phyloP scores from a whole-genome alignment of 2,888 invertebrate species.

The Blomia tropicalis region DNA sequence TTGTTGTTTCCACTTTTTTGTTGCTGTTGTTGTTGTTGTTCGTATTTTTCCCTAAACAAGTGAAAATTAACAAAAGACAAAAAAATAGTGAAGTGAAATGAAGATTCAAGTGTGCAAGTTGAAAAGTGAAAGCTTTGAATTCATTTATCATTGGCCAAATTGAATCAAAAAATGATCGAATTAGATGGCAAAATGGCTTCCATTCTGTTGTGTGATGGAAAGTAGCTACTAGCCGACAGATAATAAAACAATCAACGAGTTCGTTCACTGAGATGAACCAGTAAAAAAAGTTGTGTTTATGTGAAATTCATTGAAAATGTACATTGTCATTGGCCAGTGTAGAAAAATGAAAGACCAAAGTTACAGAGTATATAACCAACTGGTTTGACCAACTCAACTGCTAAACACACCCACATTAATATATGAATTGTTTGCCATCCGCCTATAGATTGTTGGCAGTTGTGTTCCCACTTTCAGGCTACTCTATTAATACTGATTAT shows the following conservation, averaged over 20 bases:
- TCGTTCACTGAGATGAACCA: no score
- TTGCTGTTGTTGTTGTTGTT: not conserved
- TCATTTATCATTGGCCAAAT: constrained; percentile 12
- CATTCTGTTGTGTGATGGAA: no score
- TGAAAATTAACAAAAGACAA: constrained; percentile 1
- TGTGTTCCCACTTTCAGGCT: not conserved
- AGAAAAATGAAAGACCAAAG: no score
- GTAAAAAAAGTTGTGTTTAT: no score
- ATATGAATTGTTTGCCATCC: no score
- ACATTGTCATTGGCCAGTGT: no score
- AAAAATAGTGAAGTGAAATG: not conserved
- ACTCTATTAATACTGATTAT: constrained; percentile 8
- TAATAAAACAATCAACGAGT: constrained; percentile 8
- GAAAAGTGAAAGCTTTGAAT: constrained; percentile 3
- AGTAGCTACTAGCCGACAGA: no score
- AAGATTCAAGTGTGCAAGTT: not conserved
- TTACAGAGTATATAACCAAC: no score
- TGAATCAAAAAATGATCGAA: constrained; percentile 13
- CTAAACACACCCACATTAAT: no score
- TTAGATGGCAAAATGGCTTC: not conserved
- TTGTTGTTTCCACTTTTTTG: not conserved
- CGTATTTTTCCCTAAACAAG: not conserved
- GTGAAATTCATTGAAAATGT: no score
- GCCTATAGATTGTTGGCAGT: no score
- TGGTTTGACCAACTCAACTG: no score